Conservation (phyloP, 2,113 vertebrate species). For the Oxyruncus cristatus region DNA sequence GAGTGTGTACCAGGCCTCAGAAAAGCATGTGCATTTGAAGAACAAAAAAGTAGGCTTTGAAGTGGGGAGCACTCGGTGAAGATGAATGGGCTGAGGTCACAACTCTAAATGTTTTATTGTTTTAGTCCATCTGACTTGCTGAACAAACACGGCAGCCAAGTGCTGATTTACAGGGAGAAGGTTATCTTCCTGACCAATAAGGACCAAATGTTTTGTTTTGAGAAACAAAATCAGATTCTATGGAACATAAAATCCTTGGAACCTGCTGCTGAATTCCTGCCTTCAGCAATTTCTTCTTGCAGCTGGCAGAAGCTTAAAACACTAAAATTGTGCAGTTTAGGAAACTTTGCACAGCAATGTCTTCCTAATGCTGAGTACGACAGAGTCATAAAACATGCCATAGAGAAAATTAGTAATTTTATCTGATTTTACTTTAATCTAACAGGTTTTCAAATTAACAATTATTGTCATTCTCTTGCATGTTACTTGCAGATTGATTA, state of each 20-base stretch:
- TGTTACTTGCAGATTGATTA: neutral
- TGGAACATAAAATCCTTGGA: conserved; percentile 54
- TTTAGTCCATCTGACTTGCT: conserved; percentile 54
- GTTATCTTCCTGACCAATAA: conserved; percentile 44
- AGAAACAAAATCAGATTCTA: conserved; percentile 25
- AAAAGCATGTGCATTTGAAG: conserved; percentile 8
- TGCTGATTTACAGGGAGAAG: conserved; percentile 48
- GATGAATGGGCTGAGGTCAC: conserved; percentile 51
- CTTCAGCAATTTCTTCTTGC: conserved; percentile 5
- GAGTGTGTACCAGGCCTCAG: neutral
- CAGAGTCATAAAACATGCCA: neutral
- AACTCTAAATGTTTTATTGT: conserved; percentile 58
- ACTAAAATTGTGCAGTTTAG: neutral
- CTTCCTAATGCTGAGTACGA: neutral
- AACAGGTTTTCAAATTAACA: neutral
- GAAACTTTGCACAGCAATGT: neutral
- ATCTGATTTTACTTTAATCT: neutral
- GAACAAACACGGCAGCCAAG: conserved; percentile 53
- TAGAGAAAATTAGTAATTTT: neutral
- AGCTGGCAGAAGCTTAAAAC: neutral
- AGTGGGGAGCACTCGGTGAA: conserved; percentile 29
- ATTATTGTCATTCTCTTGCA: neutral
- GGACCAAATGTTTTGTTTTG: conserved; percentile 36
- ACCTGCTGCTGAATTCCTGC: conserved; percentile 44
- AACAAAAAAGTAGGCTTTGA: conserved; percentile 37